These are phyloP conservation scores for Habropoda laboriosa DNA, from an alignment of 1,140 invertebrate genomes.

Conservation along the genomic window DNA sequence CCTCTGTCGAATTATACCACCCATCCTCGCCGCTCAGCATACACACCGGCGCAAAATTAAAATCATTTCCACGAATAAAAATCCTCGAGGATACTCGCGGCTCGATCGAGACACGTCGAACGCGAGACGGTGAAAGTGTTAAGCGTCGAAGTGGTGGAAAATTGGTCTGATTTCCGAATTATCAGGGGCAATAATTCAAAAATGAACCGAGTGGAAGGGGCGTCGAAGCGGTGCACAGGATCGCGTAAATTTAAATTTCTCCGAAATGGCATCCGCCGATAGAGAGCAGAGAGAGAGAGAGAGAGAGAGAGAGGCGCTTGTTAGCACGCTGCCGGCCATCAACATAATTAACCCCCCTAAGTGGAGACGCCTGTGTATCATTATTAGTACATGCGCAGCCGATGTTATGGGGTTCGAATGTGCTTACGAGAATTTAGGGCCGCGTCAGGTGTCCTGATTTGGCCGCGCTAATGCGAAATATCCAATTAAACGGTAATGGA, in stretches of 20 bases:
- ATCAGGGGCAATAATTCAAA: conserved; percentile 46
- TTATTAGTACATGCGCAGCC: conserved; percentile 71
- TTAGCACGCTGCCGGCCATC: conserved; percentile 62
- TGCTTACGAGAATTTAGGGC: conserved; percentile 65
- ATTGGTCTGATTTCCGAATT: too few species aligned
- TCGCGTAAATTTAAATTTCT: conserved; percentile 65
- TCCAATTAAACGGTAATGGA: conserved; percentile 67
- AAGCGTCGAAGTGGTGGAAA: background rate
- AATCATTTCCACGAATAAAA: too few species aligned
- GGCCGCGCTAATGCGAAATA: conserved; percentile 63
- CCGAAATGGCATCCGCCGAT: conserved; percentile 47
- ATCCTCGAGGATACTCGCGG: too few species aligned
- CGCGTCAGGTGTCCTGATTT: conserved; percentile 61
- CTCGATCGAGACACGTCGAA: too few species aligned
- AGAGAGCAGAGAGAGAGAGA: too few species aligned
- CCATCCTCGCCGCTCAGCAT: too few species aligned
- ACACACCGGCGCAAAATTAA: too few species aligned
- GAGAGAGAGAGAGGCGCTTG: conserved; percentile 54
- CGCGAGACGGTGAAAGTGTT: too few species aligned
- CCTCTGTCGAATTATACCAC: too few species aligned
- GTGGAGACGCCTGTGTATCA: conserved; percentile 75
- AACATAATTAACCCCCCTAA: conserved; percentile 74
- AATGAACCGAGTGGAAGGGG: conserved; percentile 6
- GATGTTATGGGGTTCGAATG: conserved; percentile 61
- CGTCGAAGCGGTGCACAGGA: background rate